Percentiles rank a stretch among this genome's conserved stretches.
Evolutionary conservation across 2,797 vertebrate species (phyloP).

Genomic region (Odontamblyopus lacepedii): DNA sequence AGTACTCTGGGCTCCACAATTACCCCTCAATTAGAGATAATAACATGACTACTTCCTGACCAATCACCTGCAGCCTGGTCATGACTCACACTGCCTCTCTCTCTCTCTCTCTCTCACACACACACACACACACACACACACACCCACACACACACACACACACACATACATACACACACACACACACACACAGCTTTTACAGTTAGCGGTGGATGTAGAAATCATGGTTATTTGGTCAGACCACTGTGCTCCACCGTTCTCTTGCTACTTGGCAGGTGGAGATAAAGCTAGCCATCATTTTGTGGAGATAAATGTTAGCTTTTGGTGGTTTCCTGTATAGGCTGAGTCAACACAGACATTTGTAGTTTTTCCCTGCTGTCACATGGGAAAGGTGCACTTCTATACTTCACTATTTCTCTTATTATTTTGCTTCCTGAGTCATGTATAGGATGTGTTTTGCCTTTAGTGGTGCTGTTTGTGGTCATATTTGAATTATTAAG

Average conservation of each 20-base stretch:
- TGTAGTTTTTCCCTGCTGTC: slow-evolving; percentile 50
- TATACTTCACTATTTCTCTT: slow-evolving; percentile 1
- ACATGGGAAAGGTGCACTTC: slow-evolving; percentile 51
- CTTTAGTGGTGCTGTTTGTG: not conserved
- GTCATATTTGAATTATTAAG: not conserved
- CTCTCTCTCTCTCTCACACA: slow-evolving; percentile 19
- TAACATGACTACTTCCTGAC: slow-evolving; percentile 79
- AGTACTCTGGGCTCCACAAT: slow-evolving; percentile 67
- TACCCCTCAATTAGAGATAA: slow-evolving; percentile 79
- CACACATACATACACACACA: slow-evolving; percentile 22
- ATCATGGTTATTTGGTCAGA: slow-evolving; percentile 64
- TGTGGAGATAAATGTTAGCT: slow-evolving; percentile 77
- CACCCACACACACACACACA: slow-evolving; percentile 34
- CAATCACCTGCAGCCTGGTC: slow-evolving; percentile 74
- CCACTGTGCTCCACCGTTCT: slow-evolving; percentile 64
- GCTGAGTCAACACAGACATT: slow-evolving; percentile 39
- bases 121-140: slow-evolving; percentile 36
- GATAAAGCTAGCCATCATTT: slow-evolving; percentile 63
- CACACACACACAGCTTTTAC: slow-evolving; percentile 57
- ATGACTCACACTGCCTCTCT: slow-evolving; percentile 62
- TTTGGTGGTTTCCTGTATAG: slow-evolving; percentile 71
- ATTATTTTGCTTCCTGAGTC: not conserved
- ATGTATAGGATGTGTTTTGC: not conserved
- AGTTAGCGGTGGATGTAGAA: slow-evolving; percentile 66
- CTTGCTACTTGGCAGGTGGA: slow-evolving; percentile 64